Base-by-base conservation (phyloP, 2,888 invertebrate species). In the Luffia ferchaultella region DNA sequence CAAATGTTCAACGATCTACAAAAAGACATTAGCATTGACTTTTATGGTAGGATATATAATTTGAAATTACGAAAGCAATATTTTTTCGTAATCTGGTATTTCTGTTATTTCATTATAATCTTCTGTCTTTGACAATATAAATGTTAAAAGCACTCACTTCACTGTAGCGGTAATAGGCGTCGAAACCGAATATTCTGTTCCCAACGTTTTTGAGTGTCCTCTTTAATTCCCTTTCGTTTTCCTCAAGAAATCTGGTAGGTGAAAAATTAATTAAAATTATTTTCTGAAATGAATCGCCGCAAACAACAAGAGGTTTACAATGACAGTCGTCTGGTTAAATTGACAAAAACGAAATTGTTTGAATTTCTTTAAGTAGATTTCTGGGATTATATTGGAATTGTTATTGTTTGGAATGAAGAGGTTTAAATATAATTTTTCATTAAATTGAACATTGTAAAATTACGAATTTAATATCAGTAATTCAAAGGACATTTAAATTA, bases 1-100 rank as follows among this genome's bases (percentile, higher is more conserved):
- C 0, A 77, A 58, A 46, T 78, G 62, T 5, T 59, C 52, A 16
- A 77, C 50, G 46, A 79, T 76, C 79, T 79, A 64, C 3, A 69
- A 67, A n/a, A n/a, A n/a, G n/a, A n/a, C n/a, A n/a, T n/a, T n/a
- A n/a, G n/a, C n/a, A n/a, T n/a, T n/a, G n/a, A n/a, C n/a, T n/a
- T n/a, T n/a, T n/a, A n/a, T n/a, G n/a, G n/a, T n/a, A n/a, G n/a
- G n/a, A n/a, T n/a, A n/a, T n/a, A n/a, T n/a, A n/a, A n/a, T n/a
- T n/a, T n/a, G 30, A 30, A 30, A 30, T 30, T 30, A 30, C 30
- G 12, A 7, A 30, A 30, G 12, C 30, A 3, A 12, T 30, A 12
- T 30, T 12, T 3, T 7, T 30, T 30, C 5, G 30, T 7, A 30
- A 7, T 30, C 30, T 30, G 30, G 5, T 30, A 12, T 7, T 30